These are phyloP conservation scores for Dione vanillae DNA, from an alignment of 2,888 invertebrate species.

Conservation along the genomic window DNA sequence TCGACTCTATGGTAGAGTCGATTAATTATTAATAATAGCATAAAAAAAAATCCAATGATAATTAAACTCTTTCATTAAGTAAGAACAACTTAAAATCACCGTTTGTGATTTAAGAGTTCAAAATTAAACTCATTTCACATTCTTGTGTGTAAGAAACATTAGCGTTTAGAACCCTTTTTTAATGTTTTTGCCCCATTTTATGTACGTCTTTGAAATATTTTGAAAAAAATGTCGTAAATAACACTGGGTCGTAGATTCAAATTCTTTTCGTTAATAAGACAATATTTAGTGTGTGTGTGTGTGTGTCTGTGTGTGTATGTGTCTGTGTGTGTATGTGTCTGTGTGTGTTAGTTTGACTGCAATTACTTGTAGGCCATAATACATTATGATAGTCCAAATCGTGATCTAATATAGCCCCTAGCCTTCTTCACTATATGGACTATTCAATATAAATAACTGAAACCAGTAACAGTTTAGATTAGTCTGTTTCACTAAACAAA, in stretches of 20 bases:
- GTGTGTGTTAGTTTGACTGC: too few relatives aligned
- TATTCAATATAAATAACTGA: too few relatives aligned
- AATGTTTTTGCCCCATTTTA: neutral
- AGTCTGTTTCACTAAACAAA: too few relatives aligned
- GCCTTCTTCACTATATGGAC: too few relatives aligned
- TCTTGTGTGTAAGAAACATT: constrained; percentile 37
- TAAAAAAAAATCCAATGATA: neutral
- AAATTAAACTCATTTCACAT: constrained; percentile 31
- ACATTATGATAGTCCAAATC: too few relatives aligned
- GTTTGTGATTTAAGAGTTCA: constrained; percentile 25
- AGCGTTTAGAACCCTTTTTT: constrained; percentile 23
- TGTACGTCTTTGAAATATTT: neutral
- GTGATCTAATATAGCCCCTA: too few relatives aligned
- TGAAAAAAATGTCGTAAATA: neutral
- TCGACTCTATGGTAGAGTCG: too few relatives aligned
- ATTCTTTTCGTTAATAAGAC: neutral
- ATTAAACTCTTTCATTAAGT: constrained; percentile 8
- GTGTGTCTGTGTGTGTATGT: too few relatives aligned
- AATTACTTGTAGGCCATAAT: too few relatives aligned
- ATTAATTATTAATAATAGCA: neutral
- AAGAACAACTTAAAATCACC: constrained; percentile 21
- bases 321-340: too few relatives aligned
- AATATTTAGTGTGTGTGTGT: too few relatives aligned
- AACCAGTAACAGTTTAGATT: too few relatives aligned
- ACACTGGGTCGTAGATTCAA: neutral